Percentiles rank a stretch among this genome's conserved stretches.
Conservation (phyloP, 2,113 vertebrate species). For the Sakesphorus luctuosus region DNA sequence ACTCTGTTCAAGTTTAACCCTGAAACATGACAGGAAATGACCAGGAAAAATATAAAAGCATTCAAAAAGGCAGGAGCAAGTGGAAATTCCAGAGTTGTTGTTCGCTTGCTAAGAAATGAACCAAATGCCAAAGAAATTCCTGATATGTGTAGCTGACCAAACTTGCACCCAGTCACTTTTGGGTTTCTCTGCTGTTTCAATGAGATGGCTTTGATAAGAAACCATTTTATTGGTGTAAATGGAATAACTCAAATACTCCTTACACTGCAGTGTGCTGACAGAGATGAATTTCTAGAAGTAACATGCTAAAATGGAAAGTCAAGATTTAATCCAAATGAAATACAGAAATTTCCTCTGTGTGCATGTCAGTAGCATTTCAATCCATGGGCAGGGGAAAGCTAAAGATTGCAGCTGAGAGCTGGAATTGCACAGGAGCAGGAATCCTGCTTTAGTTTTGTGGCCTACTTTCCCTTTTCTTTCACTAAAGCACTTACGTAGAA, state of each 20-base stretch:
- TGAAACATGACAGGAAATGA: not conserved
- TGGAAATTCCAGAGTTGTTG: not conserved
- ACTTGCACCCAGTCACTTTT: not conserved
- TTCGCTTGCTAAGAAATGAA: not conserved
- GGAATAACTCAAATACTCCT: not conserved
- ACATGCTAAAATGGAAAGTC: not conserved
- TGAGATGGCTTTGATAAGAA: conserved; percentile 19
- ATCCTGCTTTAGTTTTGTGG: not conserved
- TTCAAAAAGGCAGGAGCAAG: not conserved
- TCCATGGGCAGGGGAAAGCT: not conserved
- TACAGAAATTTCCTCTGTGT: not conserved
- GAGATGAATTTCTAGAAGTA: not conserved
- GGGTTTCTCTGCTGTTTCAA: not conserved
- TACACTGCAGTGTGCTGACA: not conserved
- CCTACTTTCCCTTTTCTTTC: not conserved
- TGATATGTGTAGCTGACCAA: not conserved
- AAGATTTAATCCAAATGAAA: not conserved
- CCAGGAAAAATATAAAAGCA: not conserved
- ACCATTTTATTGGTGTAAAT: not conserved
- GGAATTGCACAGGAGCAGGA: not conserved
- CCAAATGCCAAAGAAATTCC: not conserved
- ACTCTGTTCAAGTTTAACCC: not conserved
- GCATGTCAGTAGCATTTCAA: not conserved
- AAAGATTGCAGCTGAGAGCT: not conserved
- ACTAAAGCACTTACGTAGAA: not conserved